Base-by-base conservation (phyloP, 2,888 invertebrate genomes). In the Lymantria monacha region DNA sequence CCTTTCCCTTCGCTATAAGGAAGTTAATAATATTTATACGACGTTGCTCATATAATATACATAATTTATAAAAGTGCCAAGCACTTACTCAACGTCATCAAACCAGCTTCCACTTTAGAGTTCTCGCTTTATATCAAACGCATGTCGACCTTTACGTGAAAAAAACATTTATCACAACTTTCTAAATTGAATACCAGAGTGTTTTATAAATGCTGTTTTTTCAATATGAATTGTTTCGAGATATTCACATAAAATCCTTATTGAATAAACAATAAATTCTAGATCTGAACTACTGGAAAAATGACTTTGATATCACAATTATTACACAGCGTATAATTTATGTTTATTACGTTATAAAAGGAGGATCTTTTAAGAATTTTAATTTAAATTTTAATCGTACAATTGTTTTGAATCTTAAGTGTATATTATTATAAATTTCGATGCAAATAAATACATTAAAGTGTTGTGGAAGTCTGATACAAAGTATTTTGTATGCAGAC, bases 1-100 rank as follows among this genome's bases (percentile, higher is more conserved):
- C 79, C 76, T 74, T 80, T 79, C 76, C 81, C 78, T 78, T 65
- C 70, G 66, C 63, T 57, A 70, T 66, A 64, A 78, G 79, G 79
- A 78, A 79, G 72, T 70, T 67, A 67, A 72, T 71, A 63, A 70
- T 61, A 72, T 73, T 71, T 76, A 76, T 72, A 66, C 65, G 49
- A 57, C 53, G 49, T 45, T 45, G 47, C 51, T 51, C 56, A 47
- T 48, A 51, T 52, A 48, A 49, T 51, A 52, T 46, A 60, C 46
- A 55, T 51, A 48, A 55, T 59, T 60, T 58, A 65, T 62, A 44
- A 54, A 59, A 53, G 44, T 47, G 48, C 30, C 53, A 42, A 45
- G 33, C 42, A 22, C 11, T 41, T 49, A 49, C 36, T 48, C 50
- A 53, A 51, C 42, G 38, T 14, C 22, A 15, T 46, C 43, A 49